Evolutionary conservation across 2,888 invertebrate species (phyloP).

Genomic region (Mamestra brassicae): DNA sequence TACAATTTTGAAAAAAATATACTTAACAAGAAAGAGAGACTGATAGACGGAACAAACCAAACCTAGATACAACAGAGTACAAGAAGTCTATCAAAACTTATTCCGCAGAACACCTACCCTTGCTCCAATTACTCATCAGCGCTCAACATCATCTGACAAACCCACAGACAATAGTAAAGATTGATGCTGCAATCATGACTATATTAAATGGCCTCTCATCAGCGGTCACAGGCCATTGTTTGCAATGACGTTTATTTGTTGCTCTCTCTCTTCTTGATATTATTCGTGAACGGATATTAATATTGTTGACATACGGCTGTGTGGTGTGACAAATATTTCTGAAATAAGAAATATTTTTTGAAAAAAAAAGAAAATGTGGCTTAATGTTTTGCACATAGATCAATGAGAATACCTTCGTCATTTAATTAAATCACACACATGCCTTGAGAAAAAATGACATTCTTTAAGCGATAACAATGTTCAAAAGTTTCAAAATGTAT

Average conservation of each 20-base stretch:
- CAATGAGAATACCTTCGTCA: too few species aligned
- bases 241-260: slow-evolving; percentile 77
- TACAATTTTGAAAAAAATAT: too few species aligned
- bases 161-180: slow-evolving; percentile 55
- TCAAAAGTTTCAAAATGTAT: too few species aligned
- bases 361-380: too few species aligned
- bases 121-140: slow-evolving; percentile 19
- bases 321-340: background rate
- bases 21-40: too few species aligned
- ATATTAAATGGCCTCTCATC: slow-evolving; percentile 73
- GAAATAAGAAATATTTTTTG: background rate
- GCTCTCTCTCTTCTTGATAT: slow-evolving; percentile 69
- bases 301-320: slow-evolving; percentile 64
- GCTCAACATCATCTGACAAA: background rate
- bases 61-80: background rate
- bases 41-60: too few species aligned
- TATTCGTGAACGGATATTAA: slow-evolving; percentile 77
- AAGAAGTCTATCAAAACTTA: background rate
- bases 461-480: too few species aligned
- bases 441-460: too few species aligned
- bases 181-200: slow-evolving; percentile 52
- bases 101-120: background rate
- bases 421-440: too few species aligned
- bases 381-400: too few species aligned
- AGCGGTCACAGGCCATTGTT: slow-evolving; percentile 71